Evolutionary conservation across 2,113 vertebrate genomes (phyloP), one percentile per base, ranked within the genome.

Genomic region (Ammodramus savannarum): DNA sequence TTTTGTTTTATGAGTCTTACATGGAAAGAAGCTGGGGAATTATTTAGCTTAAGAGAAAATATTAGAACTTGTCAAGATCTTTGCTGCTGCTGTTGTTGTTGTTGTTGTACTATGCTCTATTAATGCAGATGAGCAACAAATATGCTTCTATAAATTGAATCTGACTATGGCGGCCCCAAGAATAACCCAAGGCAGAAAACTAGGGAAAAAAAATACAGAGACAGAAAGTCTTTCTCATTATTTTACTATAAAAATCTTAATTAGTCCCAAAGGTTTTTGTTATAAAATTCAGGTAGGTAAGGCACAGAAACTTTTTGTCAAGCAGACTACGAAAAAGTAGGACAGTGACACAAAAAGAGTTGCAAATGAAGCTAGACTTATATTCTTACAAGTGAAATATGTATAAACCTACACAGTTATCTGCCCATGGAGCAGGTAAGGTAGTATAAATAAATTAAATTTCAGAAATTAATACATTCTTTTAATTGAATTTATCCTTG

Each of bases 191-290:
- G 94, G 97, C 96, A 67, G 77, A 91, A 97, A 97, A 95, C 78
- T 38, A 48, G 62, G 76, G 1, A 8, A 41, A 62, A 72, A 79
- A 92, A 83, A 87, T 20, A 89, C 13, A 85, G 82, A 97, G 89
- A 82, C 55, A 81, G 92, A 92, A 95, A 97, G 96, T 87, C 46
- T 96, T 85, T 96, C 97, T 97, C 95, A 95, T 97, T 97, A 96
- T 96, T 97, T 97, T 95, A 83, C 92, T 97, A 36, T 97, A 97
- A 97, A 96, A 98, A 97, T 97, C 97, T 97, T 98, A 98, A 98
- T 98, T 98, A 98, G 95, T 98, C 98, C 97, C 97, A 96, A 94
- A 97, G 97, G 97, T 95, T 95, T 87, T 94, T 95, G 85, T 89
- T 96, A 96, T 95, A 98, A 97, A 96, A 97, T 96, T 96, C 88